Conservation (phyloP, 2,797 vertebrate species). For the Phoeniculus purpureus region DNA sequence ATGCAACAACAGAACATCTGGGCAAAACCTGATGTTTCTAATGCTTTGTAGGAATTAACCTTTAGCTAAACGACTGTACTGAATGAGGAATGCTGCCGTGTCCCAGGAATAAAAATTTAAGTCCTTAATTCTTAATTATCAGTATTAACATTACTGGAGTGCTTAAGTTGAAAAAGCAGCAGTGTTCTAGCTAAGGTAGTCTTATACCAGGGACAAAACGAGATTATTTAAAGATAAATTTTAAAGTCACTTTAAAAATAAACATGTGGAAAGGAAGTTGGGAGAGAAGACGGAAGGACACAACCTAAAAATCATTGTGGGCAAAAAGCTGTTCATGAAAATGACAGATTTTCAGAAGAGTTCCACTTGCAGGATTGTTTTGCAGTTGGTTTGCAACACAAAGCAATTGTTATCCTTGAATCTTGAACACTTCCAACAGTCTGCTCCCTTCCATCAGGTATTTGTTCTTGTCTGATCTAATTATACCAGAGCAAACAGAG, state of each 20-base stretch:
- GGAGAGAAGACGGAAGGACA: not conserved
- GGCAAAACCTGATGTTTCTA: not conserved
- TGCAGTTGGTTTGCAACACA: not conserved
- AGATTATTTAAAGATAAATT: not conserved
- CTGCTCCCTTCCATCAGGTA: not conserved
- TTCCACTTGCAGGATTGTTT: not conserved
- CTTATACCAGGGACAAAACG: not conserved
- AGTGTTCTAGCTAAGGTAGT: not conserved
- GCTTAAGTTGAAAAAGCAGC: not conserved
- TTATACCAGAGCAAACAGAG: not conserved
- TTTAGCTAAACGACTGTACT: not conserved
- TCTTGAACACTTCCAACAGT: not conserved
- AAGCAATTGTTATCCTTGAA: not conserved
- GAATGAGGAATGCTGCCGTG: not conserved
- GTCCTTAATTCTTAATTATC: not conserved
- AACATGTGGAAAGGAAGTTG: not conserved
- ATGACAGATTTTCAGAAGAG: not conserved
- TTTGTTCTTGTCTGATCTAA: not conserved
- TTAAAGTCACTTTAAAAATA: not conserved
- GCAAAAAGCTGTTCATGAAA: not conserved
- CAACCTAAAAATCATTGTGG: not conserved
- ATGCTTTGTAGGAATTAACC: not conserved
- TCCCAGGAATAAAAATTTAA: not conserved
- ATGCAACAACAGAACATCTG: not conserved
- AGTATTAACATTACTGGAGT: not conserved